Percentiles rank a stretch among this genome's conserved stretches.
Conservation (phyloP, 2,113 vertebrate species). For the Oreochromis tanganicae region DNA sequence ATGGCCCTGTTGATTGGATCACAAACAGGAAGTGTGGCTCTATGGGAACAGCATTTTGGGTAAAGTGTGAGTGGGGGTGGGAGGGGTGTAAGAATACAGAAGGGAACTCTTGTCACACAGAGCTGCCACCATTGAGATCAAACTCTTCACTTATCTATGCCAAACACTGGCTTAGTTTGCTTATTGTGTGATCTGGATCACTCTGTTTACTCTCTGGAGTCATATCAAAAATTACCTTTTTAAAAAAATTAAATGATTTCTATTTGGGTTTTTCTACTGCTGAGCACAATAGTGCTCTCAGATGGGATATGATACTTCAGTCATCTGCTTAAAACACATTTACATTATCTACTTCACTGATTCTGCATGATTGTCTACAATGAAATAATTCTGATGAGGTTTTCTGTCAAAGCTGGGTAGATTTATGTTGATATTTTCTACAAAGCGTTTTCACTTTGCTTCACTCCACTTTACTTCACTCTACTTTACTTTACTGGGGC, state of each 20-base stretch:
- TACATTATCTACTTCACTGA: neutral
- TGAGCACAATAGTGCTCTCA: neutral
- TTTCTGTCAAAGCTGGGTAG: neutral
- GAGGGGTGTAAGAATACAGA: neutral
- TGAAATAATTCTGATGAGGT: neutral
- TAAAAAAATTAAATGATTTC: fast-evolving
- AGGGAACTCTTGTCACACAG: slow-evolving; percentile 13
- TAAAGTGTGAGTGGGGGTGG: neutral
- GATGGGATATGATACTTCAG: neutral
- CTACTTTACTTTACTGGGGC: neutral
- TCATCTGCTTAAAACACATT: neutral
- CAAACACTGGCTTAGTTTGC: neutral
- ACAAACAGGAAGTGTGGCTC: slow-evolving; percentile 36
- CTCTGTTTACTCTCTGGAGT: slow-evolving; percentile 44
- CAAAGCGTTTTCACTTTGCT: neutral
- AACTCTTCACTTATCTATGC: slow-evolving; percentile 53
- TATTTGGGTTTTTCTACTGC: neutral
- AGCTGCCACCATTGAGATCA: slow-evolving; percentile 46
- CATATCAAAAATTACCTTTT: slow-evolving; percentile 12
- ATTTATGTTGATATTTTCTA: neutral
- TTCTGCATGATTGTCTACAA: neutral
- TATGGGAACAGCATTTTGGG: slow-evolving; percentile 4
- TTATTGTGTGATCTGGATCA: neutral
- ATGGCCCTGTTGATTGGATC: slow-evolving; percentile 24
- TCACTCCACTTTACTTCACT: neutral